Conservation (phyloP, 2,797 vertebrate genomes). For the Tenualosa thibaudeaui region DNA sequence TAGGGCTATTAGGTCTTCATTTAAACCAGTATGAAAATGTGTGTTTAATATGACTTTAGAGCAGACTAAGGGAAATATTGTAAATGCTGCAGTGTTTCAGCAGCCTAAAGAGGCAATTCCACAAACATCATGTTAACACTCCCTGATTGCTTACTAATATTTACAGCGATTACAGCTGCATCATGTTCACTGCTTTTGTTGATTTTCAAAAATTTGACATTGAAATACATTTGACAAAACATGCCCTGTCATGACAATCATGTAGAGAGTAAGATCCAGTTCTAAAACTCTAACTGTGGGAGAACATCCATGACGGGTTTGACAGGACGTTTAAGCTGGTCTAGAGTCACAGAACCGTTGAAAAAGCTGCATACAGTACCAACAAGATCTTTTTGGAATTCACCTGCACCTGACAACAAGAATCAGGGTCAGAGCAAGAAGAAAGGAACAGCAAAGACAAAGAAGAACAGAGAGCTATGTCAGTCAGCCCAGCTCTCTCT, state of each 20-base stretch:
- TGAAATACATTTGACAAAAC: not conserved
- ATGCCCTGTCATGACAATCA: not conserved
- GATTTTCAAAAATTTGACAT: not conserved
- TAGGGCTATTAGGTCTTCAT: not conserved
- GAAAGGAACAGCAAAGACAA: not conserved
- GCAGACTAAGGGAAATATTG: no score
- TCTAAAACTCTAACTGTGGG: not conserved
- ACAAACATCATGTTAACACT: not conserved
- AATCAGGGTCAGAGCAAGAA: not conserved
- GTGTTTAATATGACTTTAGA: no score
- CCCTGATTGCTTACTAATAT: not conserved
- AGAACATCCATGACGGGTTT: not conserved
- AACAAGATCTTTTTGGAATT: not conserved
- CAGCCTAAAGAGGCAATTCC: not conserved
- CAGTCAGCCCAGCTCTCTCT: not conserved
- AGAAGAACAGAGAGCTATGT: not conserved
- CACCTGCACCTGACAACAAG: not conserved
- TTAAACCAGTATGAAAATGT: not conserved
- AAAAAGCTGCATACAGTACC: not conserved
- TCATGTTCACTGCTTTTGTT: not conserved
- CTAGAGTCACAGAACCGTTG: not conserved
- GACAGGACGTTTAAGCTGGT: not conserved
- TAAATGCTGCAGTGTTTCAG: not conserved
- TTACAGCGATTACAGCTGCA: not conserved
- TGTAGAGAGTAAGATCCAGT: not conserved